These are phyloP conservation scores for Lasiommata megera DNA, from an alignment of 2,888 invertebrate species.

Conservation along the genomic window DNA sequence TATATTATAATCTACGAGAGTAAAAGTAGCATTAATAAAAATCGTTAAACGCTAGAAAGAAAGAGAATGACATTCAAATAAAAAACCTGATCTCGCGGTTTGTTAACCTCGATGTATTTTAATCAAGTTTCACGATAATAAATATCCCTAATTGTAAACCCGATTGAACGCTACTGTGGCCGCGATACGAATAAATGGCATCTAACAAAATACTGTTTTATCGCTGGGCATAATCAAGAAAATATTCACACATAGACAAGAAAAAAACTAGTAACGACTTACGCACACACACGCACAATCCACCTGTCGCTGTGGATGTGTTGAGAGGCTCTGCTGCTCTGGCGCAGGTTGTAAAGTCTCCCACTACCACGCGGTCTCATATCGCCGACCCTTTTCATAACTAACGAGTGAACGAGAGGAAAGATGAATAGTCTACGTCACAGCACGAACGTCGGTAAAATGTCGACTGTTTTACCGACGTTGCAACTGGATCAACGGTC, in stretches of 20 bases:
- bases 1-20: slow-evolving; percentile 13
- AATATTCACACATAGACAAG: slow-evolving; percentile 52
- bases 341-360: slow-evolving; percentile 72
- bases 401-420: slow-evolving; percentile 45
- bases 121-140: slow-evolving; percentile 43
- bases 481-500: slow-evolving; percentile 79
- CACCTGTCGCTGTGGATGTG: slow-evolving; percentile 74
- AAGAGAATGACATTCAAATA: slow-evolving; percentile 12
- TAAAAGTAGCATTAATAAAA: slow-evolving; percentile 15
- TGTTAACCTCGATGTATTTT: slow-evolving; percentile 38
- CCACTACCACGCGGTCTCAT: slow-evolving; percentile 55
- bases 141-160: slow-evolving; percentile 44
- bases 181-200: slow-evolving; percentile 52
- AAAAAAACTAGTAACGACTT: slow-evolving; percentile 43
- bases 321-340: slow-evolving; percentile 66
- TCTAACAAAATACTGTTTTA: slow-evolving; percentile 69
- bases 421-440: slow-evolving; percentile 36
- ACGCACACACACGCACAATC: slow-evolving; percentile 65
- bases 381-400: slow-evolving; percentile 46
- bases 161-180: slow-evolving; percentile 48
- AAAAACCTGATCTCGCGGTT: slow-evolving; percentile 19
- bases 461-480: slow-evolving; percentile 68
- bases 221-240: slow-evolving; percentile 67
- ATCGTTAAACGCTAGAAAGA: slow-evolving; percentile 12
- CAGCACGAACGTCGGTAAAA: slow-evolving; percentile 60